phyloP scores from a whole-genome alignment of 30 jellyfish, hydroid and myxozoan species.

The Sanderia malayensis region DNA sequence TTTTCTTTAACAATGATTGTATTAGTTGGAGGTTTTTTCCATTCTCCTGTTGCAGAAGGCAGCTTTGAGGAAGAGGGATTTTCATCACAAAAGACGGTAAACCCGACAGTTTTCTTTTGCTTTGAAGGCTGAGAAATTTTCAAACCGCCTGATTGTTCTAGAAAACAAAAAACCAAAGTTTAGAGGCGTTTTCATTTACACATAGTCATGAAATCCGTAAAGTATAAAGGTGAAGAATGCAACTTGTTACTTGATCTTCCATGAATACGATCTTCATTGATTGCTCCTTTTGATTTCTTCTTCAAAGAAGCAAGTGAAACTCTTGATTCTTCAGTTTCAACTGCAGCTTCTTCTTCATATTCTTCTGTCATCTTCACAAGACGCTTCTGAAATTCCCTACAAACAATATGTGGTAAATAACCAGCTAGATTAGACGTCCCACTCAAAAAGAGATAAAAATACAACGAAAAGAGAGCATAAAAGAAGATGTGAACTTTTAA shows the following conservation, averaged over 20 bases:
- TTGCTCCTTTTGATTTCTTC: constrained; percentile 41
- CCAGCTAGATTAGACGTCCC: background rate
- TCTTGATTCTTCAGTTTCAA: constrained; percentile 4
- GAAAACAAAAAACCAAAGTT: background rate
- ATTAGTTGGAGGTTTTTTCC: constrained; percentile 52
- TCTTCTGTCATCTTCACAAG: constrained; percentile 25
- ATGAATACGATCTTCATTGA: constrained; percentile 65
- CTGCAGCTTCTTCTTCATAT: constrained; percentile 20
- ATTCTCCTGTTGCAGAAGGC: constrained; percentile 61
- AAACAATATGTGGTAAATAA: no score
- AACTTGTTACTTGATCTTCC: constrained; percentile 58
- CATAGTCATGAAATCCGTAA: no score
- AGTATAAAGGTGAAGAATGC: no score
- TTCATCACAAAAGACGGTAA: constrained; percentile 64
- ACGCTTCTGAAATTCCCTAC: constrained; percentile 17
- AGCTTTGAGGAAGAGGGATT: constrained; percentile 20
- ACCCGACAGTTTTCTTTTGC: constrained; percentile 12
- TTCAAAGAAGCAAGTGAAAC: constrained; percentile 65
- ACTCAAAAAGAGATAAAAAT: no score
- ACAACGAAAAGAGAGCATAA: no score
- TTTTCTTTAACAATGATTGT: constrained; percentile 61
- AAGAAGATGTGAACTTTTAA: no score
- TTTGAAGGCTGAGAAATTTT: background rate
- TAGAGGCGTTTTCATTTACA: no score
- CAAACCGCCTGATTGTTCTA: constrained; percentile 22